Percentiles rank a stretch among this genome's conserved stretches.
These are phyloP conservation scores for Triops cancriformis DNA, from an alignment of 1,140 invertebrate species.

Conservation along the genomic window DNA sequence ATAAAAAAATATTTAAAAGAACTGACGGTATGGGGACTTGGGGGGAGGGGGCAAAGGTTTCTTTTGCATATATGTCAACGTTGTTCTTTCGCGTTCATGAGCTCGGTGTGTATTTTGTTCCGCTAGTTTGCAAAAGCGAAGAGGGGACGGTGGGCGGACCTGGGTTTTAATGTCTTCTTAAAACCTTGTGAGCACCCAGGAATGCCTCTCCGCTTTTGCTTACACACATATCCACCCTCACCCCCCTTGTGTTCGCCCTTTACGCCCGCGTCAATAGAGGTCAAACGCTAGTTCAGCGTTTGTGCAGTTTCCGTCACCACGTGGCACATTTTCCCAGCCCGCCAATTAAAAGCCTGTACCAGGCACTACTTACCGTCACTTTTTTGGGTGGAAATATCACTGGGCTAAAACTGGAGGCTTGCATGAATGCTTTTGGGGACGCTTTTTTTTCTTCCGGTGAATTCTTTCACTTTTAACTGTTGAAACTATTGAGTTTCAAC, in stretches of 20 bases:
- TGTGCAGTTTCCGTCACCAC: background rate
- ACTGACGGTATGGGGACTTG: background rate
- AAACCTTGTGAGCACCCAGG: conserved; percentile 1
- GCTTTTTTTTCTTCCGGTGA: background rate
- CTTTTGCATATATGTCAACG: background rate
- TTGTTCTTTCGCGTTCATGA: background rate
- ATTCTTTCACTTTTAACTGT: background rate
- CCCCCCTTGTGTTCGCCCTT: background rate
- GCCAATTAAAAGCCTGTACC: background rate
- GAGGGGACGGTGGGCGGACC: background rate
- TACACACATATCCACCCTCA: background rate
- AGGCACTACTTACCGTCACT: background rate
- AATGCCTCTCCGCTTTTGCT: background rate
- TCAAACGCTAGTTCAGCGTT: conserved; percentile 10
- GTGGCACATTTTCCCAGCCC: background rate
- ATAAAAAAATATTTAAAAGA: too few relatives aligned
- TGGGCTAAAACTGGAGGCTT: background rate
- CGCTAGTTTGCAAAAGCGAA: background rate
- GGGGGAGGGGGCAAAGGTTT: background rate
- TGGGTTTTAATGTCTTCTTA: background rate
- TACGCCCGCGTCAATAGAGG: background rate
- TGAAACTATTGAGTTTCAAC: too few relatives aligned
- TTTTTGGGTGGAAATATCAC: background rate
- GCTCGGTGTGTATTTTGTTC: background rate
- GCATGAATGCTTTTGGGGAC: background rate